Conservation (phyloP, 2,113 vertebrate genomes). For the Odocoileus virginianus region DNA sequence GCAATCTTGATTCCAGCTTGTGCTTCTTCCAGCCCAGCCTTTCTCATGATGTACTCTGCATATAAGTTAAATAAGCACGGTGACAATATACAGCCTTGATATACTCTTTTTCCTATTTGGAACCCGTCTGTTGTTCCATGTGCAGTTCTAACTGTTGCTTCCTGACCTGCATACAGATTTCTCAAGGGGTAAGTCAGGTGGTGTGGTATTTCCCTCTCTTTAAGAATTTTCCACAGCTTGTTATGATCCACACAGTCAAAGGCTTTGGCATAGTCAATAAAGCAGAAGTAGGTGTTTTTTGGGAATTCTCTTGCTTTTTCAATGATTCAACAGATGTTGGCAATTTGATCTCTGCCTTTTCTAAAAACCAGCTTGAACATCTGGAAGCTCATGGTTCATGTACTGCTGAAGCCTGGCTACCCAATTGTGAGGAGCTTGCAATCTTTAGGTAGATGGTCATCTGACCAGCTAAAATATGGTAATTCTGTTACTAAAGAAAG, state of each 20-base stretch:
- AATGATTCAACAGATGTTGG: rapidly evolving
- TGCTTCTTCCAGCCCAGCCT: not conserved
- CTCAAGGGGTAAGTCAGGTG: not conserved
- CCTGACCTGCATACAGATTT: not conserved
- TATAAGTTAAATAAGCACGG: not conserved
- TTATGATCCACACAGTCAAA: not conserved
- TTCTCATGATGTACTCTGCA: not conserved
- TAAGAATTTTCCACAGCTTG: not conserved
- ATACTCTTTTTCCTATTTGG: not conserved
- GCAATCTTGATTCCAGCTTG: not conserved
- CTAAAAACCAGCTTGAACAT: not conserved
- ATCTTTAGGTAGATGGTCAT: too few species aligned
- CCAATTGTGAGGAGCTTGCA: rapidly evolving
- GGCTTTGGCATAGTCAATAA: not conserved
- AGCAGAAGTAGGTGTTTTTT: not conserved
- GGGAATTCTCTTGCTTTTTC: not conserved
- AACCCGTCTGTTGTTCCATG: not conserved
- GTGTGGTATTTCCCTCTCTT: not conserved
- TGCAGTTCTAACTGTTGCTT: not conserved
- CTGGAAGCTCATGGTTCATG: not conserved
- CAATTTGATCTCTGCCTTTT: not conserved
- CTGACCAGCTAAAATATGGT: not conserved
- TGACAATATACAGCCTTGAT: not conserved
- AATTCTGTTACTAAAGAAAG: not conserved
- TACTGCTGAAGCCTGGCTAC: not conserved